These are phyloP conservation scores for Lineus longissimus DNA, from an alignment of 1,140 invertebrate genomes.

Conservation along the genomic window DNA sequence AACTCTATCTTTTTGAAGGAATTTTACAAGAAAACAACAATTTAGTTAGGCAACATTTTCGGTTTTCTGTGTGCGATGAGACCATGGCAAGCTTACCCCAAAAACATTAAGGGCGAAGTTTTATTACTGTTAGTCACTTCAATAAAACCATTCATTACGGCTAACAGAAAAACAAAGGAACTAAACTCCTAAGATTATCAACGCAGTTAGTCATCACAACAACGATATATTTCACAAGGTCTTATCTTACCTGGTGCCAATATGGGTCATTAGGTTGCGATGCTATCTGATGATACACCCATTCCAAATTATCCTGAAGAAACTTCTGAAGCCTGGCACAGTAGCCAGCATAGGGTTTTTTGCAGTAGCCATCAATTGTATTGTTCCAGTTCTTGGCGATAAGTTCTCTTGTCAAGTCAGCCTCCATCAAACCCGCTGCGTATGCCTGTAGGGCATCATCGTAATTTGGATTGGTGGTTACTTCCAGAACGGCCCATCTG, in stretches of 20 bases:
- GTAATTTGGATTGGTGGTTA: conserved; percentile 32
- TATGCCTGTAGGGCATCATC: conserved; percentile 71
- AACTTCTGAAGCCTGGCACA: conserved; percentile 67
- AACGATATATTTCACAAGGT: neutral
- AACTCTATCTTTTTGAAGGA: no score
- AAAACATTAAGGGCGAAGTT: no score
- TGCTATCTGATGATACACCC: conserved; percentile 61
- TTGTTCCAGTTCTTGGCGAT: conserved; percentile 79
- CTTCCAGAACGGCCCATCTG: conserved; percentile 48
- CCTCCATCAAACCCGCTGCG: conserved; percentile 84
- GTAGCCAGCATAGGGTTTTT: conserved; percentile 57
- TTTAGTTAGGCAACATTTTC: no score
- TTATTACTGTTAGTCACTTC: no score
- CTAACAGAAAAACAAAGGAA: no score
- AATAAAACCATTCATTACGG: no score
- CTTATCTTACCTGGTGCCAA: conserved; percentile 70
- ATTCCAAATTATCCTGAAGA: conserved; percentile 55
- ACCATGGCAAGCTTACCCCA: no score
- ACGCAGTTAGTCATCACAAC: no score
- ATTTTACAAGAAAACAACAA: no score
- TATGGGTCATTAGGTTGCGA: conserved; percentile 61
- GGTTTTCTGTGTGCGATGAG: no score
- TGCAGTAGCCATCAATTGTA: conserved; percentile 67
- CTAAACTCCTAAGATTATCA: no score
- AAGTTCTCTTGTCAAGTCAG: conserved; percentile 59